Conservation (phyloP, 1,140 invertebrate genomes). For the Ptiloglossa arizonensis region DNA sequence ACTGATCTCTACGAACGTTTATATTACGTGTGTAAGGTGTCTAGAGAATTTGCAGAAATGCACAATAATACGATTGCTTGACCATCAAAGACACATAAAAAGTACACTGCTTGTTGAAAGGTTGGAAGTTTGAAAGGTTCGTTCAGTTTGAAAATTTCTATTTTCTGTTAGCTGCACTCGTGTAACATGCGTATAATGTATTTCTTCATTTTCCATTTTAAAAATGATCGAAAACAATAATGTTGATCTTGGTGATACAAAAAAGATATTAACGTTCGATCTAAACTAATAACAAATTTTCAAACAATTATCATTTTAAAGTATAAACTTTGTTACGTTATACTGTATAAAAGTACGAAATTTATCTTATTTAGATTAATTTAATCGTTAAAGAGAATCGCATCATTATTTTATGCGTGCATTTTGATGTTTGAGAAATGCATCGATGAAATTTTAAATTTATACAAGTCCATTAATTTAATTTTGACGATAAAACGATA, state of each 20-base stretch:
- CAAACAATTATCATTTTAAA: background rate
- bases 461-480: background rate
- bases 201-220: background rate
- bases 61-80: constrained; percentile 72
- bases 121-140: constrained; percentile 1
- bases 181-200: background rate
- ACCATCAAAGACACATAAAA: constrained; percentile 22
- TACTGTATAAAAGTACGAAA: background rate
- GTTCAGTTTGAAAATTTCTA: background rate
- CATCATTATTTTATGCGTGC: background rate
- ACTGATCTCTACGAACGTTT: constrained; percentile 83
- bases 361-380: background rate
- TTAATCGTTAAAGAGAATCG: background rate
- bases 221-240: background rate
- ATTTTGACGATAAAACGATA: background rate
- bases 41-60: constrained; percentile 81
- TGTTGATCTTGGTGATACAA: background rate
- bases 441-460: background rate
- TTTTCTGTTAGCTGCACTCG: constrained; percentile 26
- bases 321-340: constrained; percentile 1
- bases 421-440: background rate
- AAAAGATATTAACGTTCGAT: background rate
- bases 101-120: background rate
- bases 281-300: too few relatives aligned
- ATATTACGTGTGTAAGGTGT: constrained; percentile 83